Evolutionary conservation across 1,140 invertebrate genomes (phyloP).

Genomic region (Caenorhabditis remanei): DNA sequence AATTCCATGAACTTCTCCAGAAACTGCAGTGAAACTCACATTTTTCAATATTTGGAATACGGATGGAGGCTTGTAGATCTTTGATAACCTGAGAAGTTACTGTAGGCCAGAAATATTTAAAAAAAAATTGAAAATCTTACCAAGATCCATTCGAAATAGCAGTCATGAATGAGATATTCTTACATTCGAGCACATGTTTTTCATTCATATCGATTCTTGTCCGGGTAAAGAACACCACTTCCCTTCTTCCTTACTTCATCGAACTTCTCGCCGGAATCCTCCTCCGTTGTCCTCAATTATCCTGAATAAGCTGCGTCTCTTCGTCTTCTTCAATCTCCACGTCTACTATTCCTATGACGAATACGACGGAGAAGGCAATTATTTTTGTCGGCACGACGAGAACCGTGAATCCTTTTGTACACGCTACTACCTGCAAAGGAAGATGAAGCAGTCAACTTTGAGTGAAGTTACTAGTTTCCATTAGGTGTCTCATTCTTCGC

Average conservation of each 20-base stretch:
- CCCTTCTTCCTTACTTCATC: constrained; percentile 20
- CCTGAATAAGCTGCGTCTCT: constrained; percentile 55
- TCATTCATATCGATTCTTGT: constrained; percentile 23
- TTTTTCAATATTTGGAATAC: constrained; percentile 47
- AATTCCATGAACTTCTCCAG: constrained; percentile 38
- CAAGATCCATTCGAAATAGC: constrained; percentile 35
- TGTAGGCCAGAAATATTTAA: not conserved
- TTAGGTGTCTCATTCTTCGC: not conserved
- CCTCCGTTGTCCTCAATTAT: constrained; percentile 54
- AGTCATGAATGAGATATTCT: constrained; percentile 48
- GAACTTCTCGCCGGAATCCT: constrained; percentile 43
- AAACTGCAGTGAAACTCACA: constrained; percentile 15
- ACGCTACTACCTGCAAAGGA: not conserved
- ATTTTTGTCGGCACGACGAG: constrained; percentile 36
- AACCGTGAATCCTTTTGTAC: constrained; percentile 38
- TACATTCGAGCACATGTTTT: constrained; percentile 46
- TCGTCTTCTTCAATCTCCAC: constrained; percentile 18
- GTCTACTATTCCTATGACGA: not conserved
- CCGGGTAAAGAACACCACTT: not conserved
- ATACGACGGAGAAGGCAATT: constrained; percentile 42
- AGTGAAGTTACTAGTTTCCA: constrained; percentile 44
- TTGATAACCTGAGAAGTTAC: constrained; percentile 10
- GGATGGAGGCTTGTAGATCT: constrained; percentile 38
- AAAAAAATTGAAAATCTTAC: not conserved
- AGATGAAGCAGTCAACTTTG: constrained; percentile 10